Evolutionary conservation across 2,797 vertebrate genomes (phyloP), one percentile per base, ranked within the genome.

Genomic region (Myripristis jacobus): DNA sequence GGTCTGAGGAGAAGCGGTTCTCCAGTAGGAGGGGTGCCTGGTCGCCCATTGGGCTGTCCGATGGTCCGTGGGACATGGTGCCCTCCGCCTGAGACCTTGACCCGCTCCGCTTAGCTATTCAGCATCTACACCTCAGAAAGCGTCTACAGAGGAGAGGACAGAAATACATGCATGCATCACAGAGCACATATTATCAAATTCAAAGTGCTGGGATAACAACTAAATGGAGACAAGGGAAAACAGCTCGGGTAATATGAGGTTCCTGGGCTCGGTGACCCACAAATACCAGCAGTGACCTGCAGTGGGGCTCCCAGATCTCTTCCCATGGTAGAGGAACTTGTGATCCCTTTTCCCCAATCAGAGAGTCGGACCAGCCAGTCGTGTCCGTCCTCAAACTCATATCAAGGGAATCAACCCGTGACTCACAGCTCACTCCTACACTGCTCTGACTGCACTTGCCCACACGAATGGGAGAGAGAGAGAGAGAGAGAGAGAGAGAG

Each of bases 51-150:
- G 85, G 72, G 70, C 82, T 46, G 31, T 89, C 73, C 0, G 93
- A 87, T 55, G 92, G 81, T 57, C 83, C 75, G 31, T 81, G 74
- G 64, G 96, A 93, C 96, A 97, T 98, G 82, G 3, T 0, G 73
- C 77, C 70, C 70, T 78, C 51, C 46, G 19, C 54, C 5, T 38
- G 34, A 54, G 69, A 59, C 57, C 43, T 44, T 1, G 2, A 31
- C 24, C 50, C 0, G 7, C 62, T 75, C 61, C 52, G 9, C 27
- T 70, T 43, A 75, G 54, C 50, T 68, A 63, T 54, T 69, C 70
- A 72, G 53, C 11, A 63, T 71, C 75, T 86, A 85, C 63, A 88
- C 59, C 79, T 88, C 81, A 11, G 10, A 58, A 56, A 27, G 58
- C 65, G 41, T 58, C 81, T 87, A 59, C 25, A 36, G 22, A 54